Conservation (phyloP, 2,888 invertebrate species). For the Nipponacmea schrenckii region DNA sequence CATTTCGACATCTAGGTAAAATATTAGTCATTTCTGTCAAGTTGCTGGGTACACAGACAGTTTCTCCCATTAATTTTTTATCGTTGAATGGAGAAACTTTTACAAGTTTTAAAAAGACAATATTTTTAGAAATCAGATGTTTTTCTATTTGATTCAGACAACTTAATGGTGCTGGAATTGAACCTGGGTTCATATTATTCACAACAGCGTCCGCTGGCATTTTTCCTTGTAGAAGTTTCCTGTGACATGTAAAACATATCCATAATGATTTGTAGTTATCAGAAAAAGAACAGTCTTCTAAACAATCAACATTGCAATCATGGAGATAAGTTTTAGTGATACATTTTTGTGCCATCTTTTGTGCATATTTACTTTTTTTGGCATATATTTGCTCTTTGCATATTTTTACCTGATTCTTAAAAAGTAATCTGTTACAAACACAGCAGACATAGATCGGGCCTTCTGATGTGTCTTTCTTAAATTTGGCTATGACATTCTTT, state of each 20-base stretch:
- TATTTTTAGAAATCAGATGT: constrained; percentile 5
- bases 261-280: neutral
- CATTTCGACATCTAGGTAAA: neutral
- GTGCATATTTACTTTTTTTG: neutral
- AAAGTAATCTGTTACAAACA: too few relatives aligned
- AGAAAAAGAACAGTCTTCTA: neutral
- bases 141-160: neutral
- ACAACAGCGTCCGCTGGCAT: constrained; percentile 8
- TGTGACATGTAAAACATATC: neutral
- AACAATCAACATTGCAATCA: neutral
- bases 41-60: neutral
- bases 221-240: neutral
- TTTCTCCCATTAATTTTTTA: neutral
- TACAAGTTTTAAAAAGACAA: neutral
- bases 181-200: neutral
- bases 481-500: neutral
- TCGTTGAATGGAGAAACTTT: neutral
- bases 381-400: neutral
- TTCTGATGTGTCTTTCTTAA: neutral
- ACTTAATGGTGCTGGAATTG: neutral
- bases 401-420: neutral
- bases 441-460: neutral
- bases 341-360: neutral
- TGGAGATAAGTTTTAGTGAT: constrained; percentile 2
- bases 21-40: neutral